Evolutionary conservation across 2,888 invertebrate genomes (phyloP), one percentile per base, ranked within the genome.

Genomic region (Empis stercorea): DNA sequence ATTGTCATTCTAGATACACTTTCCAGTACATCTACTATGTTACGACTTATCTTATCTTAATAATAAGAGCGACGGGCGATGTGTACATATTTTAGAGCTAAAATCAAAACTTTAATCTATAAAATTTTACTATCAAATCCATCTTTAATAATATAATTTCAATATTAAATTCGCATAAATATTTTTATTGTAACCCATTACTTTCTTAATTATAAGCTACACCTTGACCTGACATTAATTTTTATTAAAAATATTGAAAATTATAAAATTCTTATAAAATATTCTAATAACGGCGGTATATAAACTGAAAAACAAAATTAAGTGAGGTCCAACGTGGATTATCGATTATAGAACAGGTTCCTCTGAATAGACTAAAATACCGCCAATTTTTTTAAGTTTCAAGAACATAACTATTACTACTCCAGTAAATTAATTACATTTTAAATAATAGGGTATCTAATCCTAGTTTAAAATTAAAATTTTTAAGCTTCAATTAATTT

Each of bases 1-100:
- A 73, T 74, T 76, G 73, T 60, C 71, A 71, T 72, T 75, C 79
- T 75, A 80, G 78, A 74, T 70, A 73, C 76, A 81, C 76, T 75
- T 82, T 82, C 80, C 80, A 76, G 76, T 81, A 80, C 72, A 69
- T 71, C 79, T 81, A 81, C 81, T 81, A 75, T 83, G 81, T 82
- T 83, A 82, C 82, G 82, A 82, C 82, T 82, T 83, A 78, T 81
- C 78, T 71, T 76, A 76, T 69, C 59, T 78, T 73, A 70, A 62
- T 57, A 72, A 73, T 72, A 77, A 80, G 78, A 81, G 78, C 72
- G 81, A 82, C 81, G 81, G 82, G 81, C 81, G 77, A 81, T 84
- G 75, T 82, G 81, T 82, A 74, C 80, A 79, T 79, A 78, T 74
- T 74, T 75, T 72, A 80, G 75, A 70, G 73, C 75, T 71, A 64